Evolutionary conservation across 1,140 invertebrate genomes (phyloP).

Genomic region (Teleogryllus occipitalis): DNA sequence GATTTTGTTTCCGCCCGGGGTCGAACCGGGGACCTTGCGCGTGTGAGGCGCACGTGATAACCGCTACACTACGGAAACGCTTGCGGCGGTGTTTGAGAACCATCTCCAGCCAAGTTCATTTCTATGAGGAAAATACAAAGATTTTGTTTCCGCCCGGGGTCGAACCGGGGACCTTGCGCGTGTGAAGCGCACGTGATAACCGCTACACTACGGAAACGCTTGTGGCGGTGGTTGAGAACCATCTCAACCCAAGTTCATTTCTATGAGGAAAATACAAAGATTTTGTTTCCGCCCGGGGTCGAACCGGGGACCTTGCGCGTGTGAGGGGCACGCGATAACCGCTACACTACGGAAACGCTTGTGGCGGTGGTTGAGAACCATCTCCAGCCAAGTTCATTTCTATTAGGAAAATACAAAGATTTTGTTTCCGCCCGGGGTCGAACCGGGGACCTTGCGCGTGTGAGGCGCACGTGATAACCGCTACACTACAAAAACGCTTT

Average conservation of each 20-base stretch:
- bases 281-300: conserved; percentile 51
- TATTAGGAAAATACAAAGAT: too few relatives aligned
- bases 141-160: too few relatives aligned
- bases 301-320: conserved; percentile 54
- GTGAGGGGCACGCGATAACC: conserved; percentile 54
- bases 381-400: too few relatives aligned
- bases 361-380: too few relatives aligned
- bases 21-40: conserved; percentile 54
- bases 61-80: conserved; percentile 45
- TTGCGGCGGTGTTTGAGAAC: too few relatives aligned
- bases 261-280: too few relatives aligned
- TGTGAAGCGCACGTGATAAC: conserved; percentile 54
- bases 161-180: conserved; percentile 52
- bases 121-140: too few relatives aligned
- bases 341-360: conserved; percentile 44
- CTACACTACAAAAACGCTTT: too few relatives aligned
- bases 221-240: too few relatives aligned
- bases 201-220: conserved; percentile 37
- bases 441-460: conserved; percentile 54
- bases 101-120: too few relatives aligned
- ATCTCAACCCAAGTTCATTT: too few relatives aligned
- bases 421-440: conserved; percentile 51
- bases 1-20: conserved; percentile 50
- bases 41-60: conserved; percentile 54
- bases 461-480: conserved; percentile 54